Base-by-base conservation (phyloP, 2,797 vertebrate species). In the Dallia pectoralis region DNA sequence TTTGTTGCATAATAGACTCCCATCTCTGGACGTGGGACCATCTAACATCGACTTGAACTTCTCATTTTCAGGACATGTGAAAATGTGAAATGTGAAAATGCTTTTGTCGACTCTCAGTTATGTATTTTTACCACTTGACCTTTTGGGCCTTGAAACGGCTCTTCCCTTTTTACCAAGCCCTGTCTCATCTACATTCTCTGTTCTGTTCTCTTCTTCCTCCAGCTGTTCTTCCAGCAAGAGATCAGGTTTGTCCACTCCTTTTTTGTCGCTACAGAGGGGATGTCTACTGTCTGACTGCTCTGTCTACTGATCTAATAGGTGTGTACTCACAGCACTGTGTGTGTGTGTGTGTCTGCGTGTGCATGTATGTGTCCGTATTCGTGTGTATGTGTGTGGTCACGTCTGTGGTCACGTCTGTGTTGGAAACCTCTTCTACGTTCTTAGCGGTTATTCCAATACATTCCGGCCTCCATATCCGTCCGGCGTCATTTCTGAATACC, bases 261-360 rank as follows among this genome's bases (percentile, higher is more conserved):
- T 85, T 89, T 84, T 87, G 82, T 81, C 68, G 75, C 47, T 86
- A 86, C 85, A 91, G 87, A 78, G 87, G 93, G 92, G 91, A 96
- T 96, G 95, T 88, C 86, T 88, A 84, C 87, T 86, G 88, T 89
- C 84, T 93, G 93, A 93, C 90, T 77, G 77, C 77, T 84, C 84
- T 90, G 79, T 82, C 85, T 80, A 83, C 86, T 85, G 91, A 90
- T 91, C 91, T 86, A 87, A 82, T 94, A 86, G 95, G 95, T 96
- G 91, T 95, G 94, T 96, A 95, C 91, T 77, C 30, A 80, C 73
- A 77, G 86, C 77, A 30, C 15, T 2, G 6, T 63, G 61, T 30
- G 15, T 5, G 29, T 63, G 29, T 32, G 27, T 32, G 14, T 18
- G 59, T 30, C n/a, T n/a, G n/a, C n/a, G 3, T 30, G 59, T 62